Evolutionary conservation across 2,113 vertebrate genomes (phyloP).

Genomic region (Rhinopomastus cyanomelas): DNA sequence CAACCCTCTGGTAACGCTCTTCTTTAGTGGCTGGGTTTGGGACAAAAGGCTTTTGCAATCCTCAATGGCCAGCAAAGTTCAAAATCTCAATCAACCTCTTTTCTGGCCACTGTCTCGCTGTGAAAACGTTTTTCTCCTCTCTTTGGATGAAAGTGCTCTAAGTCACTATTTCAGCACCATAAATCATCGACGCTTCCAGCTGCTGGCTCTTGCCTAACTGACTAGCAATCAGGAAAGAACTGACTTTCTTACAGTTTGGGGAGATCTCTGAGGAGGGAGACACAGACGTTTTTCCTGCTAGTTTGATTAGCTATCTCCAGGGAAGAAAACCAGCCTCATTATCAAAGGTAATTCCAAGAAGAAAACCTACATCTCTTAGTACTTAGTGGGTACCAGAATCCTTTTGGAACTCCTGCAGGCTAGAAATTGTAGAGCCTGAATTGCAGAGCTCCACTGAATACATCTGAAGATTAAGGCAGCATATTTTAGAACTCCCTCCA

Average conservation of each 20-base stretch:
- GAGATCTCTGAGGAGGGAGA: slow-evolving; percentile 2
- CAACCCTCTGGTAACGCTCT: background rate
- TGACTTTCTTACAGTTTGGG: background rate
- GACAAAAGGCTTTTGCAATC: background rate
- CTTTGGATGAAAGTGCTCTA: background rate
- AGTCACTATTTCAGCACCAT: background rate
- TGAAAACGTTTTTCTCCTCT: background rate
- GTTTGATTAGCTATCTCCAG: slow-evolving; percentile 9
- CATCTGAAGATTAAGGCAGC: slow-evolving; percentile 35
- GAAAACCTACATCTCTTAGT: slow-evolving; percentile 20
- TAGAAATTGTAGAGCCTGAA: slow-evolving; percentile 22
- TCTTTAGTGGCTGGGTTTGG: background rate
- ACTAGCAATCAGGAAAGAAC: background rate
- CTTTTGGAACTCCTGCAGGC: slow-evolving; percentile 35
- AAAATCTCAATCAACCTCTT: background rate
- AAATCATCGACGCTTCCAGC: background rate
- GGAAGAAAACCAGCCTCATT: slow-evolving; percentile 30
- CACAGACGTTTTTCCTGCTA: slow-evolving; percentile 2
- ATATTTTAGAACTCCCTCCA: slow-evolving; percentile 24
- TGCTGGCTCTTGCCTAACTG: background rate
- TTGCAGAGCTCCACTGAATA: background rate
- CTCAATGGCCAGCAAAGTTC: background rate
- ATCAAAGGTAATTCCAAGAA: slow-evolving; percentile 40
- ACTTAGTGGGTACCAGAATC: slow-evolving; percentile 19
- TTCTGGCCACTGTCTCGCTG: background rate